Conservation (phyloP, 2,113 vertebrate species). For the Ramphastos sulfuratus region DNA sequence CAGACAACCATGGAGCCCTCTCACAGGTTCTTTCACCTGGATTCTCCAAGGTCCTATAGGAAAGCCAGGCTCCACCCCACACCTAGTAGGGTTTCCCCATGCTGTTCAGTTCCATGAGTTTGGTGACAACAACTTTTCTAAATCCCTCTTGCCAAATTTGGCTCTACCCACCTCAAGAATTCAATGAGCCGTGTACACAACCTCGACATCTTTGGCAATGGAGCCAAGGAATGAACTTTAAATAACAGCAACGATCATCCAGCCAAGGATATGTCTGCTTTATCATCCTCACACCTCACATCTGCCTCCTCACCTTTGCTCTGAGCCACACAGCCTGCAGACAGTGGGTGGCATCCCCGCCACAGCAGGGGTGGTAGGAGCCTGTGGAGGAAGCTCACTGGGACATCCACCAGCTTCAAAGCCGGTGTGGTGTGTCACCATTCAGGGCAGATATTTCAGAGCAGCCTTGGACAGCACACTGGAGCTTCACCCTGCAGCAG, state of each 20-base stretch:
- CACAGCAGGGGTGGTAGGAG: neutral
- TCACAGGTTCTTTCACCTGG: rapidly evolving
- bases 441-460: neutral
- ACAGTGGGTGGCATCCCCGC: rapidly evolving
- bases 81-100: neutral
- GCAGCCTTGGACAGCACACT: neutral
- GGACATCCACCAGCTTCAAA: neutral
- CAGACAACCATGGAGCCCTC: rapidly evolving
- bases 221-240: neutral
- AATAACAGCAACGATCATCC: neutral
- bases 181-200: rapidly evolving
- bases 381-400: neutral
- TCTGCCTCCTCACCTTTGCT: neutral
- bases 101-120: neutral
- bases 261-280: neutral
- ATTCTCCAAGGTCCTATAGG: neutral
- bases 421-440: neutral
- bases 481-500: neutral
- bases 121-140: neutral
- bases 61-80: neutral
- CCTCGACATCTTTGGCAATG: neutral
- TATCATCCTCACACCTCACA: neutral
- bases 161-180: neutral
- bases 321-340: neutral
- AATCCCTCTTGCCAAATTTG: neutral